Evolutionary conservation across 2,888 invertebrate genomes (phyloP), one percentile per base, ranked within the genome.

Genomic region (Perizoma affinitatum): DNA sequence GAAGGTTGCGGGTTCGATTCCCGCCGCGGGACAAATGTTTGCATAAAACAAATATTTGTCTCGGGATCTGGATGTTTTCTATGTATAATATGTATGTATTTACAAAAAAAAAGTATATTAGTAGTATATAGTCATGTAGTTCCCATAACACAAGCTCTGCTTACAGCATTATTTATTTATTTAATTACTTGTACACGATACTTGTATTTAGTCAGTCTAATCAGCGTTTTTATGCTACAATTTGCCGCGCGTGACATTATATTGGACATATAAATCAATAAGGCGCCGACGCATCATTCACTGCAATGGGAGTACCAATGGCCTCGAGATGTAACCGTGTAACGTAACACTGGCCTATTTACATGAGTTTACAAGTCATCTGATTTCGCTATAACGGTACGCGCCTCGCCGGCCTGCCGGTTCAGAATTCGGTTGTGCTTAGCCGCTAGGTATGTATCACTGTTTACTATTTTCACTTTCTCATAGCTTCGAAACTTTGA

Each of bases 361-460:
- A 73, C 83, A 80, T 79, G 79, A 78, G 80, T 79, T 79, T 70
- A 78, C 78, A 73, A 79, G 83, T 80, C 82, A 80, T 81, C 78
- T 75, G 86, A 85, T 88, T 87, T 88, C 87, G 86, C 86, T 69
- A 82, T 90, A 90, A 90, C 91, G 90, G 90, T 88, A 87, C 78
- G 65, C 60, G 66, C 66, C 46, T 60, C 45, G 52, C 46, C 57
- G 51, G 58, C 63, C 57, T 57, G 55, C 54, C 58, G 58, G 61
- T 46, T 51, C 47, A 43, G 11, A 36, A 36, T 46, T 45, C 61
- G 46, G 43, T 41, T 56, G 54, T 60, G 54, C 38, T 38, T 38
- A 38, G 38, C 48, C 52, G 42, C 10, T 46, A 57, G 55, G 54
- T 62, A 51, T 61, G 67, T 62, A 59, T 55, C 71, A 72, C 74